Evolutionary conservation across 2,797 vertebrate species (phyloP), one percentile per base, ranked within the genome.

Genomic region (Sus cebifrons): DNA sequence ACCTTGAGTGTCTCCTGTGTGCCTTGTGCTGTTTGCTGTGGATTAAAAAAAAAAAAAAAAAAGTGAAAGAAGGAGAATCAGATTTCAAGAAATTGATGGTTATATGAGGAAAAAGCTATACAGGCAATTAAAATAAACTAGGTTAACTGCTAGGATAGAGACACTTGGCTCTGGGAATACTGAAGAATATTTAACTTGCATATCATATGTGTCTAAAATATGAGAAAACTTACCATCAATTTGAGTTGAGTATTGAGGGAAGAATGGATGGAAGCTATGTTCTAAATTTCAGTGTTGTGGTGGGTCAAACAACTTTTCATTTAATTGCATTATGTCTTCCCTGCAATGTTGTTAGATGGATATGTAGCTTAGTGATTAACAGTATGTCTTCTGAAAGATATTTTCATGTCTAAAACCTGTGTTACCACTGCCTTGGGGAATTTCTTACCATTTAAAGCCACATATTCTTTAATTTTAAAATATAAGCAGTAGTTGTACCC

Each of bases 401-500:
- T 65, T 71, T 87, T 75, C 65, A 29, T 60, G 7, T 91, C 15
- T 68, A 56, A 79, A 85, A 29, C 6, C 32, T 78, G 32, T 40
- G 87, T 64, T 74, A 68, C 54, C 8, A 10, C 17, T 13, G 20
- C 20, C 3, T 74, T 75, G 18, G 75, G 14, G 68, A 36, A 56
- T 81, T n/a, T 62, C 52, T 88, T 82, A 78, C 1, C 18, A 52
- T 70, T 65, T 78, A 58, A 86, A 52, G 25, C 25, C 40, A 12
- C 7, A 11, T 44, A 75, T 60, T 40, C 13, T 89, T 86, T 77
- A 27, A 58, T 88, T 88, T 84, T 62, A 87, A 77, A 84, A 83
- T 62, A 7, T 36, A 86, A 90, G 25, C 77, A 10, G n/a, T 60
- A 56, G 6, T 49, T 49, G 23, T 27, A n/a, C 15, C 17, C 15